Evolutionary conservation across 2,888 invertebrate species (phyloP), one percentile per base, ranked within the genome.

Genomic region (Heliconius ethilla): DNA sequence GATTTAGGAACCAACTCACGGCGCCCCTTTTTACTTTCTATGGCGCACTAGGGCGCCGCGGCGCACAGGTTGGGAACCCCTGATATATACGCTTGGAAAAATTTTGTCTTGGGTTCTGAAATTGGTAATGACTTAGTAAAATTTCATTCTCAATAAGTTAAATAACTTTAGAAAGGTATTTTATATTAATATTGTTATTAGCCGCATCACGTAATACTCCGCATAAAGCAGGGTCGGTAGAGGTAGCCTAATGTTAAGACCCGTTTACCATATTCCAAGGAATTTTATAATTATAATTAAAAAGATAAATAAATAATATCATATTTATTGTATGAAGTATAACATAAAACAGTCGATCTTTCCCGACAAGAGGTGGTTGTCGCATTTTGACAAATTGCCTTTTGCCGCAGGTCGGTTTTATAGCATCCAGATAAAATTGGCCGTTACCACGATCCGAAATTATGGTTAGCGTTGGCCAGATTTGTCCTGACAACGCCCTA

Each of bases 321-420:
- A 65, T 25, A 62, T 62, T 15, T 59, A 40, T 67, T 29, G 40
- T 73, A 77, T 62, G 25, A 77, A 77, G 40, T 67, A 27, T 22
- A 37, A 77, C 73, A 70, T 73, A 66, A 67, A 73, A 62, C 67
- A 77, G 73, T 74, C 18, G 62, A 77, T 77, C 77, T 77, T 74
- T 62, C 25, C 11, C 45, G n/a, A 66, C 59, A 62, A 55, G 29
- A 67, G 73, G 73, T 77, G 73, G 66, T 67, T 69, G 59, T 77
- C 77, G 73, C 40, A 62, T 40, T 73, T 77, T 77, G 77, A 77
- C 74, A 77, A 77, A 77, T 77, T 77, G 77, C 77, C 73, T 77
- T 77, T 77, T 67, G 74, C 74, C 77, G 67, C 77, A 67, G 74
- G 72, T 77, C 73, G 77, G 77, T 77, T 77, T 73, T 73, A 77